Percentiles rank a stretch among this genome's conserved stretches.
Conservation (phyloP, 2,113 vertebrate species). For the Galeopterus variegatus region DNA sequence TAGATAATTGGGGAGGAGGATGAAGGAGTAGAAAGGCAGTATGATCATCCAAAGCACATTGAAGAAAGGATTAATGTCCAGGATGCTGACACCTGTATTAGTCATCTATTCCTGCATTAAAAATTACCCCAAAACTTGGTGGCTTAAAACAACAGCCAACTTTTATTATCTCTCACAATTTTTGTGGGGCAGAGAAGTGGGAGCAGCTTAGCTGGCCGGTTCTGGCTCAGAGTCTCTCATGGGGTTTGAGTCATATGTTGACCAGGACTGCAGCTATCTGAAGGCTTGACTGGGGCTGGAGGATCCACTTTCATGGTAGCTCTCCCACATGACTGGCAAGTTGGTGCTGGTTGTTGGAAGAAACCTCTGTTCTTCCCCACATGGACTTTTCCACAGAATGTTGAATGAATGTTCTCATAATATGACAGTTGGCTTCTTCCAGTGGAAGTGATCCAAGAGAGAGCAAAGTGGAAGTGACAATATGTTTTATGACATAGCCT, state of each 20-base stretch:
- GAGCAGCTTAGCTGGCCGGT: neutral
- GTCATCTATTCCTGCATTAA: neutral
- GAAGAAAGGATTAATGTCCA: neutral
- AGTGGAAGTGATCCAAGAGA: neutral
- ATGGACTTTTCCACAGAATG: neutral
- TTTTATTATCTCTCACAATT: neutral
- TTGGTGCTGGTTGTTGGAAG: neutral
- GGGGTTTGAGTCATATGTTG: neutral
- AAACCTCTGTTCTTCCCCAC: neutral
- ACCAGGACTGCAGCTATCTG: neutral
- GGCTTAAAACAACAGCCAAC: neutral
- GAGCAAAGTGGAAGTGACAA: neutral
- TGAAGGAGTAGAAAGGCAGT: conserved; percentile 18
- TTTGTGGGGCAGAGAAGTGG: neutral
- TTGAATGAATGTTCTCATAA: neutral
- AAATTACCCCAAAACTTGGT: neutral
- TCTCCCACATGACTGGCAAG: neutral
- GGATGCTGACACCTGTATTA: neutral
- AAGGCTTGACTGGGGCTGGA: neutral
- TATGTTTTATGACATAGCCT: conserved; percentile 1
- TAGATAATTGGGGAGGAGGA: neutral
- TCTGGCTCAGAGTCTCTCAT: neutral
- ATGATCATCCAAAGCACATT: neutral
- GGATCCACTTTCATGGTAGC: neutral
- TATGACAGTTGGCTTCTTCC: neutral